Base-by-base conservation (phyloP, 37 sponge, comb jelly and placozoan species). In the Ephydatia muelleri region DNA sequence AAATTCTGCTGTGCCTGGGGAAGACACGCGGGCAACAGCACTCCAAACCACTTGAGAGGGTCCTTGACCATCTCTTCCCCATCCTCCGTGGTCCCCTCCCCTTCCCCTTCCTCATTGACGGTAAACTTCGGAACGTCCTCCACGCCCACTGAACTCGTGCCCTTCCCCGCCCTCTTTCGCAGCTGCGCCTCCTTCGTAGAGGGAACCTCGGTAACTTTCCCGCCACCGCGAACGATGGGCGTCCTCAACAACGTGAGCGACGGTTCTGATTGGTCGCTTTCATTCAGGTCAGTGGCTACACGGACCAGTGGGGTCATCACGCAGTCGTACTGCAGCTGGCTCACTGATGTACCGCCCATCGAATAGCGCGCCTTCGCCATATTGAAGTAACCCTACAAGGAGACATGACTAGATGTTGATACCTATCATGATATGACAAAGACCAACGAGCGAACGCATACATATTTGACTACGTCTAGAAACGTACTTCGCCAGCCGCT, bases 41-140 rank as follows among this genome's bases (percentile, higher is more conserved):
- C 72, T 5, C 94, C 94, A 84, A 95, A 95, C 95, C 95, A 95
- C 39, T 71, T 82, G 11, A 95, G 38, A 14, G 95, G 95, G 38
- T 95, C 86, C 29, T 81, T 86, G 57, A 57, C 19, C 5, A 57
- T 65, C 67, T 73, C 33, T 43, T 29, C 68, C 36, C 31, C 35
- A 4, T 43, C 67, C 2, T 0, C 31, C 3, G 22, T 72, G 29
- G 68, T 49, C 65, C 4, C 30, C 33, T 67, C 73, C n/a, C 21
- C 68, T 27, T 75, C 68, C 64, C 65, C 34, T 23, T 22, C 33
- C 39, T 68, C 86, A n/a, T 30, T 5, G 25, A 49, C 16, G 12
- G 30, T 33, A 1, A 14, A 14, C 57, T 14, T 57, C 12, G 74
- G 80, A 3, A 80, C 72, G 38, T 79, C 86, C 38, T 80, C 85